These are phyloP conservation scores for Thamnophis elegans DNA, from an alignment of 2,797 vertebrate genomes.

Conservation along the genomic window DNA sequence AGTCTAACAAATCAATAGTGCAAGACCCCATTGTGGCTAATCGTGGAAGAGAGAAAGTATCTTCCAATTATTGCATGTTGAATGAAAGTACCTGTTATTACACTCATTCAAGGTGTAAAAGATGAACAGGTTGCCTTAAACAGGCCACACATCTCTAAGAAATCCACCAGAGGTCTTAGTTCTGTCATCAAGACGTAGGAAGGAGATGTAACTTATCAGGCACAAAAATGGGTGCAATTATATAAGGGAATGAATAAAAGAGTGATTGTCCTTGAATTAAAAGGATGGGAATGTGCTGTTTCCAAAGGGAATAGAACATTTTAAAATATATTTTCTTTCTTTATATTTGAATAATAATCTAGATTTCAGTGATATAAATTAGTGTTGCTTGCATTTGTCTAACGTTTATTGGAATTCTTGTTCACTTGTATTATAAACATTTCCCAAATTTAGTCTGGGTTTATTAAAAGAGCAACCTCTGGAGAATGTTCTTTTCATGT, in stretches of 20 bases:
- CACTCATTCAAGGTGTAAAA: background rate
- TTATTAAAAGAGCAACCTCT: background rate
- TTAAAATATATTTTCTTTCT: background rate
- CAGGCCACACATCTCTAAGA: background rate
- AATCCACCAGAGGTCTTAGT: background rate
- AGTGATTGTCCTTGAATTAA: background rate
- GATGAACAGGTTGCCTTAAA: background rate
- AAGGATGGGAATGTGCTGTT: background rate
- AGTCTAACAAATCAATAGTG: background rate
- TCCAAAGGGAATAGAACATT: background rate
- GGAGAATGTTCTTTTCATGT: background rate
- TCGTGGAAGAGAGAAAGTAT: background rate
- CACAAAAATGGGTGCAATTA: background rate
- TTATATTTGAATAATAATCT: background rate
- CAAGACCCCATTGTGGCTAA: background rate
- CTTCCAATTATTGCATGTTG: background rate
- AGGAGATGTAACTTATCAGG: background rate
- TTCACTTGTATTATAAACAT: background rate
- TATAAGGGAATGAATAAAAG: constrained; percentile 3
- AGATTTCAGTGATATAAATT: background rate
- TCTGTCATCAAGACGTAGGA: background rate
- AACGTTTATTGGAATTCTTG: background rate
- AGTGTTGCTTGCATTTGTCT: background rate
- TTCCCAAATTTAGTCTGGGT: background rate
- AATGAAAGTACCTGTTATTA: background rate